Evolutionary conservation across 2,888 invertebrate genomes (phyloP), one percentile per base, ranked within the genome.

Genomic region (Furcula furcula): DNA sequence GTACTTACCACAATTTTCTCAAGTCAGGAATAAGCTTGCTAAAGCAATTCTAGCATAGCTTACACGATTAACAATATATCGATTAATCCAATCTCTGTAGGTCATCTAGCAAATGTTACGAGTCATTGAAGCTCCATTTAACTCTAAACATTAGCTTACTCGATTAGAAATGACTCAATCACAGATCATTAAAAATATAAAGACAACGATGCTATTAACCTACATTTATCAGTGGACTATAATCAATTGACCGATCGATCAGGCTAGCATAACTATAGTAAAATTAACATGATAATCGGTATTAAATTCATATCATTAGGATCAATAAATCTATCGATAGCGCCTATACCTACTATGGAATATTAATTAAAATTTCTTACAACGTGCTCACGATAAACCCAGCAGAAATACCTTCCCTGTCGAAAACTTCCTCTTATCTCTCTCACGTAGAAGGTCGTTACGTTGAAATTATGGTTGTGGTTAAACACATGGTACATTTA

Each of bases 401-500:
- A 38, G 35, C 65, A 48, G 53, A 61, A 62, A 72, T 76, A 79
- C 70, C 70, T 76, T 71, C 59, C 53, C 62, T 58, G 69, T 67
- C 78, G 76, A 83, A 83, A 87, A 86, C 82, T 85, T 86, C 71
- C 71, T 84, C 79, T 87, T 87, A 87, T 87, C 87, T 86, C 73
- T 60, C 79, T 72, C 86, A 82, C 87, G 85, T 85, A 81, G 80
- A 55, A 61, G 82, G 83, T 83, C 85, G 86, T 86, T 85, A 81
- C 73, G 72, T 61, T 65, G 65, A 74, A 87, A 84, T 85, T 85
- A 86, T 82, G 76, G 80, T 69, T 55, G 76, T 65, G 82, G 85
- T 84, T 83, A 78, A 86, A 84, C 87, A 87, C 85, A 87, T 87
- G 86, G 78, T 81, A 85, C 86, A 81, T 85, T 86, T 83, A 83